Conservation (phyloP, 2,888 invertebrate genomes). For the Apamea sordens region DNA sequence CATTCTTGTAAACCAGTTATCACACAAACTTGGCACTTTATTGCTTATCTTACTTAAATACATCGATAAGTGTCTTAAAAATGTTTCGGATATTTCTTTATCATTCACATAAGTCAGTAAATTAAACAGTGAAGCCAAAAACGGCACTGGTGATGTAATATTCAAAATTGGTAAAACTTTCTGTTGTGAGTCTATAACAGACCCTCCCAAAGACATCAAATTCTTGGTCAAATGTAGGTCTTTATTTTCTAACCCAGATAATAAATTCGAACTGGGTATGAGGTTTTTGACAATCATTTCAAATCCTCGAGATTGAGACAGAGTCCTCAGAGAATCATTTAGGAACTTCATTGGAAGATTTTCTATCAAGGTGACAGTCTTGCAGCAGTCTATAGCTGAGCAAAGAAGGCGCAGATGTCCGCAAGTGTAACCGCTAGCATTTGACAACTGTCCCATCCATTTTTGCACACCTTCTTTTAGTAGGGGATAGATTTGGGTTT, state of each 20-base stretch:
- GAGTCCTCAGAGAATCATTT: constrained; percentile 75
- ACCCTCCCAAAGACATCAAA: constrained; percentile 79
- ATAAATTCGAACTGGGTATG: constrained; percentile 82
- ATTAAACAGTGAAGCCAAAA: constrained; percentile 83
- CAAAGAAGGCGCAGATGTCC: constrained; percentile 83
- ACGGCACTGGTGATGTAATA: constrained; percentile 81
- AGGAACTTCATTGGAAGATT: constrained; percentile 77
- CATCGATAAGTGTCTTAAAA: constrained; percentile 79
- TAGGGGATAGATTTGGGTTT: constrained; percentile 82
- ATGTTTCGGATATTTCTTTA: constrained; percentile 79
- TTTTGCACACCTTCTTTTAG: constrained; percentile 85
- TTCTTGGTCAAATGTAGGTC: constrained; percentile 81
- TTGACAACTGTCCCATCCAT: constrained; percentile 86
- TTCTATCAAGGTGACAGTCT: constrained; percentile 78
- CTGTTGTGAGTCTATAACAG: constrained; percentile 78
- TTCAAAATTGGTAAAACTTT: constrained; percentile 84
- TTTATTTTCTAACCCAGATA: constrained; percentile 81
- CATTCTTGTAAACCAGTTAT: constrained; percentile 92
- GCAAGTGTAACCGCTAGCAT: constrained; percentile 83
- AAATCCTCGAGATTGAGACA: constrained; percentile 87
- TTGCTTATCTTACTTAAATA: constrained; percentile 85
- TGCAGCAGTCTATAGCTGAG: constrained; percentile 83
- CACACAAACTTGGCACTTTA: constrained; percentile 82
- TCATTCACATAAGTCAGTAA: constrained; percentile 78
- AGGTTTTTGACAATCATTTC: constrained; percentile 82